Percentiles rank a stretch among this genome's conserved stretches.
Conservation (phyloP, 2,113 vertebrate species). For the Pelmatolapia mariae region DNA sequence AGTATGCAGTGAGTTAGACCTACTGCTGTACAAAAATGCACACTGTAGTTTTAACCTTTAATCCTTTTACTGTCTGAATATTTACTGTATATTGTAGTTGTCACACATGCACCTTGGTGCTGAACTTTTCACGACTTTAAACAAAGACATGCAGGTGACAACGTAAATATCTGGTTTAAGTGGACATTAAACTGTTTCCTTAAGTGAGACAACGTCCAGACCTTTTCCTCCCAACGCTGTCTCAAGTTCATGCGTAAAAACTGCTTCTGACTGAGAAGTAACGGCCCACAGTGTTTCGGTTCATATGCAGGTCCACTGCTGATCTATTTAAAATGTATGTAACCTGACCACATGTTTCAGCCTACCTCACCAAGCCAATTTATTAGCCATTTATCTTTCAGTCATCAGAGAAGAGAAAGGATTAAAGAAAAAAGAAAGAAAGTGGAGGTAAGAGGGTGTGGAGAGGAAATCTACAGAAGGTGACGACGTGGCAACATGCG, state of each 20-base stretch:
- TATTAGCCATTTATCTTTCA: slow-evolving; percentile 33
- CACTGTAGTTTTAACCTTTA: not conserved
- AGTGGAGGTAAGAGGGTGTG: not conserved
- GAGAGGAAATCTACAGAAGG: slow-evolving; percentile 21
- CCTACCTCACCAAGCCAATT: slow-evolving; percentile 12
- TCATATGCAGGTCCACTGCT: not conserved
- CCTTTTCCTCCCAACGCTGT: not conserved
- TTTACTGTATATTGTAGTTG: not conserved
- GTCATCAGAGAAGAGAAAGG: not conserved
- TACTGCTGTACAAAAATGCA: not conserved
- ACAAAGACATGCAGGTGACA: not conserved
- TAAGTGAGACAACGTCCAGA: not conserved
- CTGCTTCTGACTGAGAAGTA: not conserved
- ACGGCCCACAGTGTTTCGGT: not conserved
- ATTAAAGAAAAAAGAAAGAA: not conserved
- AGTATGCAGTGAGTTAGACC: not conserved
- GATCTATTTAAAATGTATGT: not conserved
- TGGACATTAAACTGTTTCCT: not conserved
- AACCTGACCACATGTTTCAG: slow-evolving; percentile 34
- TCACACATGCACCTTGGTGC: not conserved
- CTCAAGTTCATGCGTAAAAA: not conserved
- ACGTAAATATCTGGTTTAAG: not conserved
- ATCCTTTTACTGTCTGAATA: not conserved
- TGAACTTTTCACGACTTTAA: not conserved
- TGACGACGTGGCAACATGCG: slow-evolving; percentile 27